Base-by-base conservation (phyloP, 2,113 vertebrate species). In the Meriones unguiculatus region DNA sequence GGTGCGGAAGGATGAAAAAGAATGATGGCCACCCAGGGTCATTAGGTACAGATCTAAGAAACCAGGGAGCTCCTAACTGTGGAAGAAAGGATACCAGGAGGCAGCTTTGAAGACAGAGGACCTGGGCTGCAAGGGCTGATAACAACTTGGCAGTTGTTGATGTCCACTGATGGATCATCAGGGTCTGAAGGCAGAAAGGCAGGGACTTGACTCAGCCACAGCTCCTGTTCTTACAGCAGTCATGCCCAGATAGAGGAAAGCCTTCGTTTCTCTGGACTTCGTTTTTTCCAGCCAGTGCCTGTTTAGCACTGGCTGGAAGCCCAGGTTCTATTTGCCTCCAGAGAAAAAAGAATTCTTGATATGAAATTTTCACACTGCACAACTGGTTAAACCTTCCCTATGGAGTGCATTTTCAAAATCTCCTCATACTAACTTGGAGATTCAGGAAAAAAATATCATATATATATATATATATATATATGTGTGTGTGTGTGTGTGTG, bases 91-190 rank as follows among this genome's bases (percentile, higher is more conserved):
- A 17, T 41, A 2, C 30, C 35, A 80, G 52, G 20, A 4, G 3
- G 17, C 22, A 70, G 5, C 90, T 81, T 86, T 81, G 65, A 86
- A 76, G 59, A 32, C 15, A 52, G 72, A 59, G 28, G 59, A 64
- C 4, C 50, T 15, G 2, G 35, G 22, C 17, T 18, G 38, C 70
- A 50, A 35, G 35, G 67, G 3, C 59, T 64, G 62, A 59, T 20
- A 28, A 7, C 5, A 57, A 22, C 12, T 59, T 25, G 67, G 86
- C 38, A 35, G 30, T 3, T 64, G 12, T 20, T 30, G 67, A 10
- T 20, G 1, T 5, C 2, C 20, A 7, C 0, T 2, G 50, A 50
- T 3, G 12, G 32, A 64, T 18, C 13, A 15, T 17, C 9, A 84
- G 0, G 38, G 35, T 35, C 38, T 65, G 57, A 64, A 65, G n/a